Evolutionary conservation across 2,888 invertebrate genomes (phyloP), one percentile per base, ranked within the genome.

Genomic region (Corbicula japonica): DNA sequence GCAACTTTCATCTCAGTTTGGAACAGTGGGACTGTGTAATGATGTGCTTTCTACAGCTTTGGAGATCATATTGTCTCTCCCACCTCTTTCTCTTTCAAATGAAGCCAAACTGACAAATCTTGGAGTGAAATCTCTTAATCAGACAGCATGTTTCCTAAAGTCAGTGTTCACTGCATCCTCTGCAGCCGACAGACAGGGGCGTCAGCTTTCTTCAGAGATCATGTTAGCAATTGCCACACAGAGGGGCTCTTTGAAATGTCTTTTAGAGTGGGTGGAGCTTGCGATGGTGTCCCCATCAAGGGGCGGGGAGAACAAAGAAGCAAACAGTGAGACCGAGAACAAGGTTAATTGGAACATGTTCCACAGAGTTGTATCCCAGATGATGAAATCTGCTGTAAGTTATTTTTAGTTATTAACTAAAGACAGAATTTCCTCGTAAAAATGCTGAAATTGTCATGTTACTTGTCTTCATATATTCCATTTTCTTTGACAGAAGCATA

Each of bases 221-320:
- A 92, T 95, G 81, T 90, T 95, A 50, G 94, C 94, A 5, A 87
- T 96, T 48, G 95, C 95, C 18, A 91, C 95, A 35, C 95, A 95
- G 93, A 91, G 95, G 83, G 95, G 95, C 23, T 95, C 95, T 15
- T 93, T 95, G 26, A 92, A 95, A 50, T 95, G 95, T 78, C 91
- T 95, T 28, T 91, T 96, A 56, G 95, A 95, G 87, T 96, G 95
- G 95, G 94, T 95, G 58, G 95, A 95, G 78, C 94, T 95, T 94
- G 95, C 95, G 15, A 92, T 95, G 76, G 88, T 88, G 82, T 91
- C 92, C 35, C 86, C 91, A 75, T 81, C 87, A 54, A 60, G 87
- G 66, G 34, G 77, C 68, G 28, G 76, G 76, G 21, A 63, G 28
- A 75, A 76, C 18, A 76, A 79, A 44, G 70, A 79, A 18, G 86